These are phyloP conservation scores for Hippocampus guttulatus DNA, from an alignment of 2,113 vertebrate species.

Conservation along the genomic window DNA sequence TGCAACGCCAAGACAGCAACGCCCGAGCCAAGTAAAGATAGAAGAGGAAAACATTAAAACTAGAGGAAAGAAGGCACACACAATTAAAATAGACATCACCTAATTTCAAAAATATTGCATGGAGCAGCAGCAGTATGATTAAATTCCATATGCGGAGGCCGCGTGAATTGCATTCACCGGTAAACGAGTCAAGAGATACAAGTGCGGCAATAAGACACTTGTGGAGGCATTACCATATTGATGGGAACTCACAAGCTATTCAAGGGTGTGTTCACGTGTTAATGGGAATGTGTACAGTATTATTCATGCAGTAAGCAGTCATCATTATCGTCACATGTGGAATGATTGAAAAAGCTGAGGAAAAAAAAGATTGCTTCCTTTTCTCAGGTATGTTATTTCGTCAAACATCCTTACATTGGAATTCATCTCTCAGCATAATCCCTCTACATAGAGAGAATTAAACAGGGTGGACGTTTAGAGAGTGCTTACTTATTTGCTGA, in stretches of 20 bases:
- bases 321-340: background rate
- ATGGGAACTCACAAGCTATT: constrained; percentile 28
- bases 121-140: constrained; percentile 7
- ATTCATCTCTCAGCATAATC: constrained; percentile 33
- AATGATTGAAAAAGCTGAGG: constrained; percentile 11
- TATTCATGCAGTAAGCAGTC: background rate
- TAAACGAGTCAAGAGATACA: constrained; percentile 21
- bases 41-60: background rate
- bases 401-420: constrained; percentile 44
- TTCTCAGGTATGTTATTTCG: constrained; percentile 46
- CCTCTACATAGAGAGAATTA: background rate
- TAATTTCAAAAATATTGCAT: constrained; percentile 15
- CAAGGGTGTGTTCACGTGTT: background rate
- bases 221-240: constrained; percentile 43
- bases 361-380: constrained; percentile 26
- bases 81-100: background rate
- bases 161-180: constrained; percentile 19
- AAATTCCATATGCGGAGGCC: background rate
- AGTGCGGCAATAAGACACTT: constrained; percentile 35
- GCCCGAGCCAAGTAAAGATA: background rate
- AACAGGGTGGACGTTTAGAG: background rate
- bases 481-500: constrained; percentile 5
- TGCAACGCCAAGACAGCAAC: background rate
- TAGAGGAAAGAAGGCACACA: background rate
- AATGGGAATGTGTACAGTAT: background rate